Conservation (phyloP, 2,113 vertebrate species). For the Numenius arquata region DNA sequence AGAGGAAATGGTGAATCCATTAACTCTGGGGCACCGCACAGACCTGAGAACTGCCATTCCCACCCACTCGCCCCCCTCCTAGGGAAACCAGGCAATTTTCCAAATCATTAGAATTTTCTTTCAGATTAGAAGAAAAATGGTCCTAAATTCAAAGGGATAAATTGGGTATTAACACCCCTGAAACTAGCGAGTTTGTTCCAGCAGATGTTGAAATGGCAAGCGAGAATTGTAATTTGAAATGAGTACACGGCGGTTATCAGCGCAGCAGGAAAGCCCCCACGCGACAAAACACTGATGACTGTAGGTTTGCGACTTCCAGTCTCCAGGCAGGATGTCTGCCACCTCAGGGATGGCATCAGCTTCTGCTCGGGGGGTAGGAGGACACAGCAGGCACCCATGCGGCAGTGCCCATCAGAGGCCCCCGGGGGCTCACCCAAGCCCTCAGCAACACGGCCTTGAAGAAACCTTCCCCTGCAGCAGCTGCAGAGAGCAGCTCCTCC, state of each 20-base stretch:
- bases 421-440: background rate
- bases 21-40: background rate
- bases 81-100: background rate
- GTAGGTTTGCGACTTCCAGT: background rate
- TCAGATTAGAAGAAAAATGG: background rate
- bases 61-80: background rate
- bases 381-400: fast-evolving
- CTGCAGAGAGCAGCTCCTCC: background rate
- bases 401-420: background rate
- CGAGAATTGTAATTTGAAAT: background rate
- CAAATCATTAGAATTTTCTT: background rate
- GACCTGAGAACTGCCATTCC: background rate
- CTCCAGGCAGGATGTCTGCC: background rate
- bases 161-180: background rate
- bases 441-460: background rate
- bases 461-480: background rate
- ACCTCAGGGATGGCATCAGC: background rate
- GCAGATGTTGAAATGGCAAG: background rate
- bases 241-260: background rate
- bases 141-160: background rate
- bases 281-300: background rate
- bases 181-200: background rate
- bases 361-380: fast-evolving
- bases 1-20: constrained; percentile 47
- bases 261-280: fast-evolving